Percentiles rank a stretch among this genome's conserved stretches.
phyloP scores from a whole-genome alignment of 2,797 vertebrate genomes.

The Myiotriccus ornatus region DNA sequence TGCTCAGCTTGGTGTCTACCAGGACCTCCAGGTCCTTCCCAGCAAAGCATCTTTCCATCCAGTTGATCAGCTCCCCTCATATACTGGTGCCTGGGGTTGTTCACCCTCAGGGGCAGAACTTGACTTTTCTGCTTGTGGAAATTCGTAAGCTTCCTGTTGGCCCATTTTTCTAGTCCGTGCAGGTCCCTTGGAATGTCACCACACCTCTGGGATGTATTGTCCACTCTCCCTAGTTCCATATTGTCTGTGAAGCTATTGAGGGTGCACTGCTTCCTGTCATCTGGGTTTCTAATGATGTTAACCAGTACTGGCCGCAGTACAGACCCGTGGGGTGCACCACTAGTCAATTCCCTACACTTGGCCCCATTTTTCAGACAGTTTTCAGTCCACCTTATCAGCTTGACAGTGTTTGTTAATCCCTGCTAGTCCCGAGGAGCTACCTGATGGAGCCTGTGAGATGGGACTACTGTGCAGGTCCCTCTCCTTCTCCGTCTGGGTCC shows the following conservation, averaged over 20 bases:
- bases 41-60: neutral
- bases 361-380: neutral
- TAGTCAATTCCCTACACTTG: neutral
- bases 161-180: neutral
- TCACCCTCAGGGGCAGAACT: neutral
- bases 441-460: neutral
- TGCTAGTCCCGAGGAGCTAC: neutral
- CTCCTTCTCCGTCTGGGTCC: neutral
- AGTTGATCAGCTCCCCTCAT: neutral
- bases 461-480: neutral
- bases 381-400: neutral
- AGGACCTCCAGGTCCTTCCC: neutral
- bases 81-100: neutral
- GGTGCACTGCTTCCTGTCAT: neutral
- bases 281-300: neutral
- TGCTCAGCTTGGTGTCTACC: neutral
- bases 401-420: neutral
- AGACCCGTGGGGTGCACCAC: rapidly evolving
- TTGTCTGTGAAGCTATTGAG: neutral
- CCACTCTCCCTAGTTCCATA: neutral
- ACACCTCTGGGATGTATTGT: neutral
- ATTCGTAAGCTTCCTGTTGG: neutral
- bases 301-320: neutral
- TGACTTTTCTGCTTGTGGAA: neutral
- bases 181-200: neutral